Base-by-base conservation (phyloP, 2,113 vertebrate species). In the Capra hircus region DNA sequence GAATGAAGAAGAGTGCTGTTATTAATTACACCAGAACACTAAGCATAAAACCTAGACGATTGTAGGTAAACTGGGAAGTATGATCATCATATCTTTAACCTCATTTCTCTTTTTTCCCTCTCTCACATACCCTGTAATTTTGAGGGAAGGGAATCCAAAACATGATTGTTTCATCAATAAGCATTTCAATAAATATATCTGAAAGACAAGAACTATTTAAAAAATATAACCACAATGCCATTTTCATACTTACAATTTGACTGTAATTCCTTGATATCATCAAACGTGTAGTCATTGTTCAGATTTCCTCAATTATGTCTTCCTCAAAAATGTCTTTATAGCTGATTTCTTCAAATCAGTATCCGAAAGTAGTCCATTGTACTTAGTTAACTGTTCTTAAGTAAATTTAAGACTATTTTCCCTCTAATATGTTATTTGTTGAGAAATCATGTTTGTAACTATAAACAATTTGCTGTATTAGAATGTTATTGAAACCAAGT, bases 391-490 rank as follows among this genome's bases (percentile, higher is more conserved):
- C 40, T 59, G 55, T 94, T 96, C 45, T 93, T 95, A 90, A 77
- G 77, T 97, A 95, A 94, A 94, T 90, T 85, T 81, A 94, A 84
- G 23, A 88, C 16, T 81, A 10, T 95, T 93, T 91, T 62, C 16
- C 14, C 28, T 88, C 27, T 21, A 82, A 7, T 81, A 50, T 64
- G 87, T 94, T 77, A 92, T 92, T 83, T 96, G 85, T 95, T 88
- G 57, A 78, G 40, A 97, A 88, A 80, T 88, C 7, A 90, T 97
- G 25, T 97, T 97, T 96, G 5, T 97, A 55, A 7, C 36, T 95
- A 30, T 77, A 93, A 89, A 81, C 21, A 97, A 88, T 84, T 95
- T 95, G 55, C 23, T 95, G 59, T 85, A 91, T 90, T 82, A 95
- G n/a, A 60, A 90, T 91, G 4, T 87, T 80, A 16, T 89, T 88